Base-by-base conservation (phyloP, 2,113 vertebrate genomes). In the Himantopus leucocephalus region DNA sequence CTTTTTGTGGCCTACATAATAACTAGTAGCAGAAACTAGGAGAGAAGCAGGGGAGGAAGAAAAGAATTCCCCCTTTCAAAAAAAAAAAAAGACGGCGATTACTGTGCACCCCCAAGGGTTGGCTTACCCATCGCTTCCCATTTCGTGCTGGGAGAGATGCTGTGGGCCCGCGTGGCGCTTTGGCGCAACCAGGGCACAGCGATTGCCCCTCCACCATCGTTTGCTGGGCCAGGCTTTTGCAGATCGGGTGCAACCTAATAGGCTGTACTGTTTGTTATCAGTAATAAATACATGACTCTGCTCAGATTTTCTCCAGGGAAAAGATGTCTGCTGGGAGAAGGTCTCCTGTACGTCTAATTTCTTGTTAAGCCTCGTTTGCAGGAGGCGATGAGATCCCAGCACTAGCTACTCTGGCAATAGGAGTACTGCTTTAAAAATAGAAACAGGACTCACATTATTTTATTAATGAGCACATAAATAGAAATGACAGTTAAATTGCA, bases 391-490 rank as follows among this genome's bases (percentile, higher is more conserved):
- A 89, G 66, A 80, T 82, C 21, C 34, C 52, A 80, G 35, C 14
- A 67, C 27, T 50, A 53, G 19, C 22, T 92, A 26, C 29, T 79
- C 32, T 0, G 2, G 32, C 35, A 86, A 24, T 19, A 76, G 68
- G 87, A 93, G 29, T 83, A 27, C 32, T 88, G 59, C 73, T 97
- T 67, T 94, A 94, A 96, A 97, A 97, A 96, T 67, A 96, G 84
- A 96, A 94, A 32, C 20, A 56, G 8, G 30, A 41, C 68, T 82
- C 21, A 4, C 9, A 26, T 55, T n/a, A 27, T 67, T 96, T 96
- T 86, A 88, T 96, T 94, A 96, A 96, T 90, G 77, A 96, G 72
- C 41, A 39, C 66, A n/a, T 64, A 66, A 92, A 88, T 74, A 96
- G 55, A 87, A 95, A 92, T 77, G 32, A 78, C 56, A 76, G 87